Percentiles rank a stretch among this genome's conserved stretches.
phyloP scores from a whole-genome alignment of 2,113 vertebrate genomes.

The Trematomus loennbergii region DNA sequence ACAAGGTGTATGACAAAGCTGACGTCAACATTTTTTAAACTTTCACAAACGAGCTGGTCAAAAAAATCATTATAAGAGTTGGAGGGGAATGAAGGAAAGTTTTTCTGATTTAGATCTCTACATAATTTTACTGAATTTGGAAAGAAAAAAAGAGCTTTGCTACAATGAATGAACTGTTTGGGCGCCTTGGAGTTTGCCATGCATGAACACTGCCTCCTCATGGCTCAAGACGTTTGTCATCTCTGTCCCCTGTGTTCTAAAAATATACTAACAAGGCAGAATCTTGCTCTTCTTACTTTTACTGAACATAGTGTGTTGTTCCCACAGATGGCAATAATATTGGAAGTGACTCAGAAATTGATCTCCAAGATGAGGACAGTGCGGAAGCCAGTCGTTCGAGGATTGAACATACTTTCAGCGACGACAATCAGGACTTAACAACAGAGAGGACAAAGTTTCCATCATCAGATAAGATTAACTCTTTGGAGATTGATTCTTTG shows the following conservation, averaged over 20 bases:
- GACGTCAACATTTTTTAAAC: too few relatives aligned
- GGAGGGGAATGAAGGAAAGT: background rate
- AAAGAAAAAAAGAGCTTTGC: background rate
- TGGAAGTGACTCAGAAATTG: constrained; percentile 88
- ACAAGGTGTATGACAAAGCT: too few relatives aligned
- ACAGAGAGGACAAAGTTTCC: constrained; percentile 76
- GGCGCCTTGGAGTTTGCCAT: background rate
- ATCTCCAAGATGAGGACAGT: constrained; percentile 83
- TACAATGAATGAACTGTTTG: constrained; percentile 6
- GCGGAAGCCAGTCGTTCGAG: constrained; percentile 71
- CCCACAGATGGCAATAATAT: constrained; percentile 85
- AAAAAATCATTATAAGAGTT: background rate
- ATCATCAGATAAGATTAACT: constrained; percentile 68
- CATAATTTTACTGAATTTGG: constrained; percentile 1
- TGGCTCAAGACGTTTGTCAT: background rate
- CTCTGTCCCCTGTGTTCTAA: background rate
- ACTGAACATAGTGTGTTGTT: background rate
- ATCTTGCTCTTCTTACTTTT: background rate
- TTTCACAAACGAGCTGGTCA: background rate
- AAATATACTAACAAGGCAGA: background rate
- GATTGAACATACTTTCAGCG: constrained; percentile 60
- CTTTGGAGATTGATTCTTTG: constrained; percentile 74
- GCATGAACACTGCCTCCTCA: background rate
- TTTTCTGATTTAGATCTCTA: background rate
- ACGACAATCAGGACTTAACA: constrained; percentile 65